Evolutionary conservation across 2,797 vertebrate genomes (phyloP), one percentile per base, ranked within the genome.

Genomic region (Erpetoichthys calabaricus): DNA sequence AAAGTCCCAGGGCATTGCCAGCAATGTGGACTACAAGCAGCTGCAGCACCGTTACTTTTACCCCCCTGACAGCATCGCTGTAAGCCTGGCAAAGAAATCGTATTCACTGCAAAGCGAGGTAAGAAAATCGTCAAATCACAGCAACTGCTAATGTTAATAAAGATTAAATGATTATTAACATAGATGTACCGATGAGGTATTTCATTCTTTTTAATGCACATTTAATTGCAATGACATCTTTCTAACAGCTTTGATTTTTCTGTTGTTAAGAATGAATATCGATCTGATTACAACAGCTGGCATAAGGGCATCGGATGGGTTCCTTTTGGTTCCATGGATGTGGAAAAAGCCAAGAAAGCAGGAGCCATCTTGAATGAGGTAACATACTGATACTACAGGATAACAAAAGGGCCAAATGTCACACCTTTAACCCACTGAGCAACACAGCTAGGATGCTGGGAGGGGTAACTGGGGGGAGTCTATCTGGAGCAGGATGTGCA

Each of bases 231-330:
- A 25, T 25, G 25, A 25, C 25, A 25, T 25, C 25, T 25, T 25
- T 25, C 25, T 25, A 25, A 25, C 25, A 25, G 25, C 25, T 25
- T 25, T 54, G 42, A 7, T 46, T 57, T 43, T 65, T 60, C 65
- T 51, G 4, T 60, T 47, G 63, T 47, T 63, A 64, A 96, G 92
- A 87, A 90, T 62, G 86, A 91, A 45, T 96, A 96, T 75, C 92
- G 84, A 72, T 73, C 85, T 6, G 92, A 96, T 10, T 96, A 90
- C 76, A 94, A 96, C 63, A 76, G 3, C 67, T 88, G 75, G 62
- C 84, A 85, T 61, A 94, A 91, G 65, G 92, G 92, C 43, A 51
- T 68, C 43, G 87, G 90, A 8, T 96, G 92, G 92, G 44, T 90
- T 1, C 66, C 89, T 10, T 89, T 75, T 3, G 91, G 91, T 57